Evolutionary conservation across 2,888 invertebrate genomes (phyloP), one percentile per base, ranked within the genome.

Genomic region (Trypoxylon attenuatum): DNA sequence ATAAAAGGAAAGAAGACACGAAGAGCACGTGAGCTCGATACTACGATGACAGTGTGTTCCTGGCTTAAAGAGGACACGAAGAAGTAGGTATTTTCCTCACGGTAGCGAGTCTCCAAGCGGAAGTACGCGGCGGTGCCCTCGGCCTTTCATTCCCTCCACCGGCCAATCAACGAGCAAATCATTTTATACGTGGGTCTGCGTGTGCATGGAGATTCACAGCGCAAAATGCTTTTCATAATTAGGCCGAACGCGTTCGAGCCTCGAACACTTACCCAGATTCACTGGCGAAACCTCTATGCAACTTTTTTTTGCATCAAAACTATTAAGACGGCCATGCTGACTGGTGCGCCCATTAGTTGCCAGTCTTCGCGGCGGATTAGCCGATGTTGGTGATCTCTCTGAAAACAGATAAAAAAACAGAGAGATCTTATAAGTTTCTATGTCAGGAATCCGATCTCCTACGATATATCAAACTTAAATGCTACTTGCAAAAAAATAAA

Each of bases 381-480:
- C 76, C 55, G 81, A 77, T 41, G 83, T 80, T 45, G 84, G 82
- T 61, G 84, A 82, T 73, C 85, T 79, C 77, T 85, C 84, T 84
- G 79, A 47, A 79, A 77, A 63, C 57, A 39, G 60, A 53, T 43
- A 25, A 54, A 18, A 57, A 27, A 52, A n/a, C n/a, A n/a, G n/a
- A 39, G 33, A 22, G 46, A 18, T 25, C 6, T 16, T 42, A 42
- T 29, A 38, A 45, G 18, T 47, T 8, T 16, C 19, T 5, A 4
- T 41, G 13, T 13, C n/a, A n/a, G n/a, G n/a, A n/a, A n/a, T n/a
- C n/a, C n/a, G n/a, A n/a, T 29, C 50, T 27, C 4, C 29, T 21
- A 27, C 39, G 38, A 21, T 18, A 41, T 27, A 16, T 15, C 39
- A 25, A n/a, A 22, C n/a, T n/a, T n/a, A n/a, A n/a, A n/a, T n/a